Conservation (phyloP, 1,140 invertebrate genomes). For the Aplysia californica region DNA sequence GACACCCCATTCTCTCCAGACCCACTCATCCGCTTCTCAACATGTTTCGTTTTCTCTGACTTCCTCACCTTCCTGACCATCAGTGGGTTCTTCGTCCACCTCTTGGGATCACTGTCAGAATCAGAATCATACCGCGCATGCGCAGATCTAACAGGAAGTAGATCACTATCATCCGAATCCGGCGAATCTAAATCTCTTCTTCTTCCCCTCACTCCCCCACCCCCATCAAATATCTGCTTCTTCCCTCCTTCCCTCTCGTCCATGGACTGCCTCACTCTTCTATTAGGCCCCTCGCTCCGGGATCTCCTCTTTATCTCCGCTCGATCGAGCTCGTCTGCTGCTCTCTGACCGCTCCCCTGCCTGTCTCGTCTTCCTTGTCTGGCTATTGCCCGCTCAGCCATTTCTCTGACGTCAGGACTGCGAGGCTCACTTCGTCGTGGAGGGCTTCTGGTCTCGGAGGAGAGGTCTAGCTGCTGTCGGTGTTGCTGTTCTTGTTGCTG, state of each 20-base stretch:
- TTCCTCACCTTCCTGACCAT: constrained; percentile 37
- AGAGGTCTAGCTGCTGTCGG: not conserved
- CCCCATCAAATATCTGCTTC: constrained; percentile 14
- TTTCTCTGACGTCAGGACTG: no score
- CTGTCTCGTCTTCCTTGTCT: constrained; percentile 28
- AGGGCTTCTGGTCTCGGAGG: no score
- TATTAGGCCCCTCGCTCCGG: constrained; percentile 52
- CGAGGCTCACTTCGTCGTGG: no score
- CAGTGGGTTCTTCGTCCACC: constrained; percentile 59
- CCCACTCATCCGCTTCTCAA: constrained; percentile 35
- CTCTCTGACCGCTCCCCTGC: constrained; percentile 17
- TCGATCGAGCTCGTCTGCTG: constrained; percentile 16
- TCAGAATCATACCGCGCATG: constrained; percentile 48
- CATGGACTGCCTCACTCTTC: constrained; percentile 32
- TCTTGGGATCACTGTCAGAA: constrained; percentile 47
- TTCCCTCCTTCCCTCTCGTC: constrained; percentile 18
- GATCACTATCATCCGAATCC: constrained; percentile 35
- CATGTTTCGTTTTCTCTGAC: constrained; percentile 38
- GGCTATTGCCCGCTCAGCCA: constrained; percentile 46
- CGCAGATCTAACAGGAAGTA: constrained; percentile 24
- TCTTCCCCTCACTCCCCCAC: constrained; percentile 7
- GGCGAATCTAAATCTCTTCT: not conserved
- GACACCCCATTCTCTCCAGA: constrained; percentile 17
- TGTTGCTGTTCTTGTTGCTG: not conserved
- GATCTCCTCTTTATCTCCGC: constrained; percentile 48